These are phyloP conservation scores for Mesocentrotus franciscanus DNA, from an alignment of 53 echinoderm and acorn worm genomes.

Conservation along the genomic window DNA sequence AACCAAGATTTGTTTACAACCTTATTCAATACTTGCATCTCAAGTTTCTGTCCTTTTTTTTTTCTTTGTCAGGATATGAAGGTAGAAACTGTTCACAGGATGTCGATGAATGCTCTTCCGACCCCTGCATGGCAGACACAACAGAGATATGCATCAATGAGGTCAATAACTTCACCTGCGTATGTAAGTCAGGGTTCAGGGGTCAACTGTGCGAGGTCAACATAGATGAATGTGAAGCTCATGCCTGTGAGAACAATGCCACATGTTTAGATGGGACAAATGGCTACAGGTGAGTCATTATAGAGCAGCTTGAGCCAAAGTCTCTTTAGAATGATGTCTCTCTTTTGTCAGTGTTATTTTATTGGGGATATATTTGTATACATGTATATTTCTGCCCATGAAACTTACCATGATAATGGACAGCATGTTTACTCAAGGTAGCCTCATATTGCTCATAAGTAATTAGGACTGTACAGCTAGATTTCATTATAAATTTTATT, in stretches of 20 bases:
- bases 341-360: not conserved
- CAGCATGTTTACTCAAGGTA: not conserved
- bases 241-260: constrained; percentile 71
- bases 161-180: constrained; percentile 73
- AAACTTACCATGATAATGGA: not conserved
- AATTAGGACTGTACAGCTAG: too few species aligned
- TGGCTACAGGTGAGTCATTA: constrained; percentile 59
- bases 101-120: constrained; percentile 67
- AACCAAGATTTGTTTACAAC: not conserved
- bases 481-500: not conserved
- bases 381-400: not conserved
- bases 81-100: constrained; percentile 73
- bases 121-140: constrained; percentile 68
- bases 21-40: not conserved
- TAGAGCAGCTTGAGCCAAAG: not conserved
- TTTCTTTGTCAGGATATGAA: constrained; percentile 58
- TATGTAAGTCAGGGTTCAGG: constrained; percentile 74
- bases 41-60: not conserved
- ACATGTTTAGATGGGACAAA: constrained; percentile 73
- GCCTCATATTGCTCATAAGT: too few species aligned
- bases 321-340: not conserved
- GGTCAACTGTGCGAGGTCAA: constrained; percentile 76
- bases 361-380: not conserved
- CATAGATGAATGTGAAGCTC: constrained; percentile 76
- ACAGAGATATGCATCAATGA: constrained; percentile 66